A percentile compares a stretch with the other conserved stretches of the same genome.
Conservation (phyloP, 2,113 vertebrate genomes). For the Dipodomys spectabilis region DNA sequence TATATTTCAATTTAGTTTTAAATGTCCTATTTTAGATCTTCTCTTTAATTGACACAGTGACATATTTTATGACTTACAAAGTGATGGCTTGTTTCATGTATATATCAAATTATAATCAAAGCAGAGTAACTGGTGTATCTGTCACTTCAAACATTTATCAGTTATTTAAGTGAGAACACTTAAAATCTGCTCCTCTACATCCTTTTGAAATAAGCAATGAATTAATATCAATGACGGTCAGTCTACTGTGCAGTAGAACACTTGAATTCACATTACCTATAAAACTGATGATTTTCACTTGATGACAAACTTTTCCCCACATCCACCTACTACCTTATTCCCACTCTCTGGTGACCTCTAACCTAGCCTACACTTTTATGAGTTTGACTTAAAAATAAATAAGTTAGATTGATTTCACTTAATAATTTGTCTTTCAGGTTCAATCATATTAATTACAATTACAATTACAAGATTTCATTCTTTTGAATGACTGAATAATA, state of each 20-base stretch:
- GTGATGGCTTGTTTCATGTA: too few species aligned
- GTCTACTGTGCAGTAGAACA: fast-evolving
- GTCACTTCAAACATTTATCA: not conserved
- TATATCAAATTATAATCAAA: not conserved
- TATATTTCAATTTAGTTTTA: not conserved
- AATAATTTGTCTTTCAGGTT: not conserved
- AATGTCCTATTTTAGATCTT: not conserved
- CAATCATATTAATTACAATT: not conserved
- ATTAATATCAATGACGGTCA: not conserved
- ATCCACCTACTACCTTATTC: too few species aligned
- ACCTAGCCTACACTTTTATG: not conserved
- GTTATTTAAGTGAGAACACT: not conserved
- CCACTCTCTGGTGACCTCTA: fast-evolving
- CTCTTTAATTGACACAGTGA: not conserved
- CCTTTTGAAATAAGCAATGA: not conserved
- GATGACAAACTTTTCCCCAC: not conserved
- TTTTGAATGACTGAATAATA: not conserved
- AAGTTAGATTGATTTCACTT: not conserved
- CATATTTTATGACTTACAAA: not conserved
- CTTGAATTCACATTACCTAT: not conserved
- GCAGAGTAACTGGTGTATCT: not conserved
- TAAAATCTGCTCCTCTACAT: not conserved
- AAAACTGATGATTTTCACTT: fast-evolving
- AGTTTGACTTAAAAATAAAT: not conserved
- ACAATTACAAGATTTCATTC: not conserved